Evolutionary conservation across 2,797 vertebrate genomes (phyloP), one percentile per base, ranked within the genome.

Genomic region (Fratercula arctica): DNA sequence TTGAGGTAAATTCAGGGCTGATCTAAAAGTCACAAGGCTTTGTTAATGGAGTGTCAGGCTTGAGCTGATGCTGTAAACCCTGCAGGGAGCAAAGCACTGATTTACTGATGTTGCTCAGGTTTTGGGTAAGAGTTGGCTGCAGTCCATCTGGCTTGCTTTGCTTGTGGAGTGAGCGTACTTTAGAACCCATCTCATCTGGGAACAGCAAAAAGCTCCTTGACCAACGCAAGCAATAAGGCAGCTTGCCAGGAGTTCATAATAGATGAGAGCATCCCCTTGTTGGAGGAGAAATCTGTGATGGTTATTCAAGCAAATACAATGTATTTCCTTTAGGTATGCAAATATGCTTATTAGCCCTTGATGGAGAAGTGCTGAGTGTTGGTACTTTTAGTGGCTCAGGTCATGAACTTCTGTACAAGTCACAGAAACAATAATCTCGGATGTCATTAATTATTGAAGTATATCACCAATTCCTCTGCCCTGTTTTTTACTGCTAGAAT

Each of bases 51-150:
- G 63, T 67, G 66, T 86, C 86, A 89, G 75, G 51, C 74, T 90
- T 67, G 84, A 86, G 81, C 48, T 93, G 90, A 39, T 92, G 84
- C 84, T 72, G n/a, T 73, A 86, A 89, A 59, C 17, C 46, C 86
- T 29, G 0, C 46, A 63, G 70, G 81, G 81, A 95, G 63, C 6
- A 5, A 67, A 74, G n/a, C 59, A 45, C 41, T 80, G 63, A 74
- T 90, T 91, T 97, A 89, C 56, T 90, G 76, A 93, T 90, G 93
- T 92, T 89, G 2, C 89, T 96, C 81, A 92, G 92, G 86, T 91
- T 94, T 95, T 77, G 86, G 48, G 28, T 87, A 19, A 48, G 78
- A 90, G 60, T 79, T 95, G 93, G 89, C 95, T 83, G 75, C 57
- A 53, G 68, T 94, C 95, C 96, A 87, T 82, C 81, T 94, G 90